Evolutionary conservation across 2,888 invertebrate genomes (phyloP), one percentile per base, ranked within the genome.

Genomic region (Epirrita christyi): DNA sequence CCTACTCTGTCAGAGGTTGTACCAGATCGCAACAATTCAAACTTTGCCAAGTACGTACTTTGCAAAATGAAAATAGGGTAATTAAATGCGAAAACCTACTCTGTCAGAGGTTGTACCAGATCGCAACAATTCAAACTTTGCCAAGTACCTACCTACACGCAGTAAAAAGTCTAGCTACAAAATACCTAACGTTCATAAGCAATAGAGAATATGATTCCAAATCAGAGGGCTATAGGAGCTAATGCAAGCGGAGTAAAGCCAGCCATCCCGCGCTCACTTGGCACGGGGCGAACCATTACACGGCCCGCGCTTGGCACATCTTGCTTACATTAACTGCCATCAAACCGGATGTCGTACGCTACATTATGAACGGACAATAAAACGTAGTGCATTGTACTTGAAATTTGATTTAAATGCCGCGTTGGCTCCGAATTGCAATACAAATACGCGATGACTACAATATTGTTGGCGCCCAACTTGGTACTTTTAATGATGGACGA

Each of bases 301-400:
- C 78, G 76, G 76, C 72, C 66, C 71, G 68, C 71, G 75, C 80
- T 85, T 90, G 90, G 89, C 89, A 88, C 76, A 78, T 81, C 76
- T 70, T 59, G 74, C 76, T 74, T 71, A 83, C 88, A 86, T 87
- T 88, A 87, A 85, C 86, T 82, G 81, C 73, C 87, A 83, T 86
- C 86, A 81, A 82, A 86, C 81, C 88, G 86, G 88, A 88, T 85
- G 88, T 87, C 86, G 80, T 86, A 84, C 75, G 78, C 76, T 78
- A 81, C 82, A 82, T 87, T 88, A 88, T 85, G 85, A 87, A 87
- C 81, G 76, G 73, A 88, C 84, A 87, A 88, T 88, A 87, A 87
- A 88, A 82, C 78, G 78, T 80, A 82, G 78, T 74, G 81, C 71
- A 70, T 72, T 63, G 70, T 78, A 72, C 76, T 79, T 78, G 72